Conservation (phyloP, 2,113 vertebrate species). For the Myrmecobius fasciatus region DNA sequence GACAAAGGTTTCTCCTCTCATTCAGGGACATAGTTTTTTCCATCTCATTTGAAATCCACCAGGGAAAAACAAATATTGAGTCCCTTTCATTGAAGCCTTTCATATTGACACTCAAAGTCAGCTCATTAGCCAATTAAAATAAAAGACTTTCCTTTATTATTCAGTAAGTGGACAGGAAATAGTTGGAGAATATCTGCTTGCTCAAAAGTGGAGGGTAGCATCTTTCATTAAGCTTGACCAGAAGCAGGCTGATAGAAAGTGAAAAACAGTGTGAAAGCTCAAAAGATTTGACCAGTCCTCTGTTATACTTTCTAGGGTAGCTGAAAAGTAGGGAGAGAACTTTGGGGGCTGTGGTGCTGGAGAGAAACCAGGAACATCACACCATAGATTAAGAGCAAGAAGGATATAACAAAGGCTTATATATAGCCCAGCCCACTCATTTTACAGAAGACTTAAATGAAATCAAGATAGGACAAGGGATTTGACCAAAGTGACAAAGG, state of each 20-base stretch:
- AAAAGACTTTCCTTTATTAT: neutral
- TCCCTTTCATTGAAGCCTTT: neutral
- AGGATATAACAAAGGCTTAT: neutral
- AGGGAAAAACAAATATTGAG: neutral
- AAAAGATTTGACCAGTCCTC: neutral
- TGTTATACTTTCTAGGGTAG: neutral
- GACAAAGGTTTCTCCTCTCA: neutral
- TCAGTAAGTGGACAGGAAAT: neutral
- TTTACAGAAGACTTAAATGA: neutral
- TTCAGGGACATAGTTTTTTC: neutral
- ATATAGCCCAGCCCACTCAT: neutral
- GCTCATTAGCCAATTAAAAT: neutral
- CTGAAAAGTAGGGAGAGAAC: neutral
- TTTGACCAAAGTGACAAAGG: neutral
- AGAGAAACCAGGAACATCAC: neutral
- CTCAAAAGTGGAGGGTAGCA: neutral
- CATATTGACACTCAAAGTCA: neutral
- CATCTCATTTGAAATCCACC: neutral
- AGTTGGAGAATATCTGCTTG: neutral
- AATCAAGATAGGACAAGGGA: neutral
- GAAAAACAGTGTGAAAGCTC: neutral
- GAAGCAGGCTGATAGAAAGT: neutral
- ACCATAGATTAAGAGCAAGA: neutral
- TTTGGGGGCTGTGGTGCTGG: neutral
- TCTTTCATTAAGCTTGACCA: neutral